Percentiles rank a stretch among this genome's conserved stretches.
Evolutionary conservation across 1,140 invertebrate species (phyloP).

Genomic region (Monochamus saltuarius): DNA sequence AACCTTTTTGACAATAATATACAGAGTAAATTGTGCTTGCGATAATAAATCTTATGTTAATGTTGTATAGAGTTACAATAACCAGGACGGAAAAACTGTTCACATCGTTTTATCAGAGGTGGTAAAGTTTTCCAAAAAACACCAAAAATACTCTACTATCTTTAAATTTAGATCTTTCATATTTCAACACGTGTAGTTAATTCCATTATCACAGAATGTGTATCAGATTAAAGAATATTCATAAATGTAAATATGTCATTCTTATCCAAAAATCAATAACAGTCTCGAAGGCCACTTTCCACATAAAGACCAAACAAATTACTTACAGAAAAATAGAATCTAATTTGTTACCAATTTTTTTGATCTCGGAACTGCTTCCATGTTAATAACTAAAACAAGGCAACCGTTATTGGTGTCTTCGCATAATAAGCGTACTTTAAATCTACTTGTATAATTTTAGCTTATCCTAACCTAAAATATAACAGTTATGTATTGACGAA

Average conservation of each 20-base stretch:
- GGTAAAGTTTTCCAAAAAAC: constrained; percentile 17
- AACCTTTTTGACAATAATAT: constrained; percentile 29
- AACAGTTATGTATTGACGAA: constrained; percentile 26
- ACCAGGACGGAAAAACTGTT: constrained; percentile 29
- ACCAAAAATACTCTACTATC: constrained; percentile 16
- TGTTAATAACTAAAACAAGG: constrained; percentile 15
- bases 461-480: constrained; percentile 22
- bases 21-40: constrained; percentile 32
- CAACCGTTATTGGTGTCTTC: constrained; percentile 6
- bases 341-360: constrained; percentile 15
- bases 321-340: constrained; percentile 24
- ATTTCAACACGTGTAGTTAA: constrained; percentile 14
- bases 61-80: constrained; percentile 11
- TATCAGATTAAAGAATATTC: constrained; percentile 18
- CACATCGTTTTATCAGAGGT: constrained; percentile 16
- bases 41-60: constrained; percentile 18
- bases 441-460: constrained; percentile 19
- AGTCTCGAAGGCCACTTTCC: constrained; percentile 28
- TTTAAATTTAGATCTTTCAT: constrained; percentile 18
- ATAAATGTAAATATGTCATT: constrained; percentile 14
- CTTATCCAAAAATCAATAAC: constrained; percentile 7
- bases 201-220: constrained; percentile 32
- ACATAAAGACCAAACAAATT: constrained; percentile 18
- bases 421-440: constrained; percentile 23
- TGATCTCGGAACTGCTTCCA: constrained; percentile 8